phyloP scores from a whole-genome alignment of 1,140 invertebrate genomes.

The Trachymyrmex septentrionalis region DNA sequence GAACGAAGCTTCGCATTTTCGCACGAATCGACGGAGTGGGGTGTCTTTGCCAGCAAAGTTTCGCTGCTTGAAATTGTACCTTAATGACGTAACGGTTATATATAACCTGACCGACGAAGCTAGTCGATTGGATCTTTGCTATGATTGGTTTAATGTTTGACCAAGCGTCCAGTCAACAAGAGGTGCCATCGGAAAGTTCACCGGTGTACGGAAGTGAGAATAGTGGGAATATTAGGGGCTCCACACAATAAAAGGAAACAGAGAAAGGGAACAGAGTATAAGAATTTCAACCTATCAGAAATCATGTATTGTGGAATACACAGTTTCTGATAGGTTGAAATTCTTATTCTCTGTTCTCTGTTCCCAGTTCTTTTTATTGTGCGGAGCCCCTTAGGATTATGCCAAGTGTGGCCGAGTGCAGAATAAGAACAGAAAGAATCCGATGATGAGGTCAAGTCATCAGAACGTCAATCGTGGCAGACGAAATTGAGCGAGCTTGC shows the following conservation, averaged over 20 bases:
- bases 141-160: background rate
- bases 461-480: conserved; percentile 19
- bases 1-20: too few species aligned
- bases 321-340: too few species aligned
- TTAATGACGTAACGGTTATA: conserved; percentile 13
- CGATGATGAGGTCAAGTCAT: background rate
- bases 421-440: background rate
- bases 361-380: too few species aligned
- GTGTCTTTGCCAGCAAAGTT: too few species aligned
- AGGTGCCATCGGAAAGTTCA: background rate
- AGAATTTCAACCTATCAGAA: too few species aligned
- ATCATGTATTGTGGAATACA: too few species aligned
- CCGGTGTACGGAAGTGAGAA: too few species aligned
- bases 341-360: too few species aligned
- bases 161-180: background rate
- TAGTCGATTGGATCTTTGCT: background rate
- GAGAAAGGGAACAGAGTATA: too few species aligned
- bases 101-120: conserved; percentile 1
- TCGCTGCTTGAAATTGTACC: too few species aligned
- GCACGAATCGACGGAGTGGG: too few species aligned
- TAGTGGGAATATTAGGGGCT: background rate
- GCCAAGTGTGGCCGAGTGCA: background rate
- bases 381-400: background rate
- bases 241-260: too few species aligned
- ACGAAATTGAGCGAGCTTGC: background rate